Percentiles rank a stretch among this genome's conserved stretches.
These are phyloP conservation scores for Neosalanx taihuensis DNA, from an alignment of 2,797 vertebrate species.

Conservation along the genomic window DNA sequence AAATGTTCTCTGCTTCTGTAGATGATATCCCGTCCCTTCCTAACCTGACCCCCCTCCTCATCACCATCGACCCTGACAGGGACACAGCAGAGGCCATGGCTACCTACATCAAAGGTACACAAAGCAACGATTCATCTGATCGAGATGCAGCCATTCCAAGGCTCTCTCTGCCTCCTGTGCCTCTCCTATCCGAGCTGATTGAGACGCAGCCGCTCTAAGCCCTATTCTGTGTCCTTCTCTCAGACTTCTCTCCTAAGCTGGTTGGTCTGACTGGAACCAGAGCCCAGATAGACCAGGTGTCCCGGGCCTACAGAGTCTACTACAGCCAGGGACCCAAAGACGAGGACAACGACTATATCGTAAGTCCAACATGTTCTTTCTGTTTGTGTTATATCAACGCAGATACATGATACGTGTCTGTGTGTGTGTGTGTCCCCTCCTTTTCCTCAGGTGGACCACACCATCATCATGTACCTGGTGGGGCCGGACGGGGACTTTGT, in stretches of 20 bases:
- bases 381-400: too few species aligned
- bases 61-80: conserved; percentile 93
- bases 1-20: conserved; percentile 45
- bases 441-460: conserved; percentile 89
- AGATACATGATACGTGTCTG: not conserved
- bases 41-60: conserved; percentile 87
- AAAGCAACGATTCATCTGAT: not conserved
- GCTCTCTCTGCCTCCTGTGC: not conserved
- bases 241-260: conserved; percentile 95
- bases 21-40: conserved; percentile 83
- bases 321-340: conserved; percentile 94
- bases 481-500: conserved; percentile 88
- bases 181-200: not conserved
- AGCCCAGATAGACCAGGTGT: conserved; percentile 80
- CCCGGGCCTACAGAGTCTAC: conserved; percentile 90
- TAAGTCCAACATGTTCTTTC: conserved; percentile 68
- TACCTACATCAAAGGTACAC: conserved; percentile 87
- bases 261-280: conserved; percentile 86
- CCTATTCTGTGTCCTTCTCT: not conserved
- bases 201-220: not conserved
- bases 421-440: not conserved
- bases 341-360: conserved; percentile 96
- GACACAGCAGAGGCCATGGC: conserved; percentile 87
- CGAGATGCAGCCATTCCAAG: not conserved
- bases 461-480: conserved; percentile 97